A percentile compares a stretch with the other conserved stretches of the same genome.
phyloP scores from a whole-genome alignment of 2,113 vertebrate species.

The Merops nubicus region DNA sequence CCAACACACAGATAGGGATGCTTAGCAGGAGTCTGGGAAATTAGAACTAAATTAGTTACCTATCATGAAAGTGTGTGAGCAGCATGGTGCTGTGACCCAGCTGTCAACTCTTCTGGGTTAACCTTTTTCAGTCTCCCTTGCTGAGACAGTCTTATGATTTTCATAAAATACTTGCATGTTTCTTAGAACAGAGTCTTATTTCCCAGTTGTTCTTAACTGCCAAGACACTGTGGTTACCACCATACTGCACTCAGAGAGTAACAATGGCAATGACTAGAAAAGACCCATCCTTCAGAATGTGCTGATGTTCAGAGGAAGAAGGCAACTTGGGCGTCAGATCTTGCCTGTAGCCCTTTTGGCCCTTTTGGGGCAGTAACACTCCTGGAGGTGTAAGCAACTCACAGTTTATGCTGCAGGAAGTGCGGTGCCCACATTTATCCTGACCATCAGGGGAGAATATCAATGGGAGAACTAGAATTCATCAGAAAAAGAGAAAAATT shows the following conservation, averaged over 20 bases:
- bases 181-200: background rate
- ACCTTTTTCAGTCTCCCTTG: background rate
- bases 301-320: background rate
- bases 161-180: background rate
- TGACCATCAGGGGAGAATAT: background rate
- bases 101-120: background rate
- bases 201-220: background rate
- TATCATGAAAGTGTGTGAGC: background rate
- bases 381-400: background rate
- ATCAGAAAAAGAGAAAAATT: background rate
- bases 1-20: background rate
- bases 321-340: background rate
- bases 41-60: background rate
- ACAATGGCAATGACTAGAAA: background rate
- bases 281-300: background rate
- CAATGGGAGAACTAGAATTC: background rate
- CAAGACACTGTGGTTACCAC: accelerated
- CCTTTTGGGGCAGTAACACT: background rate
- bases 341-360: background rate
- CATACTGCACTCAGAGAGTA: background rate
- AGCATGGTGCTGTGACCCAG: background rate
- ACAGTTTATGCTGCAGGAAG: background rate
- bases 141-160: background rate
- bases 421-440: background rate
- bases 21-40: background rate